phyloP scores from a whole-genome alignment of 2,797 vertebrate genomes.

The Thunnus albacares region DNA sequence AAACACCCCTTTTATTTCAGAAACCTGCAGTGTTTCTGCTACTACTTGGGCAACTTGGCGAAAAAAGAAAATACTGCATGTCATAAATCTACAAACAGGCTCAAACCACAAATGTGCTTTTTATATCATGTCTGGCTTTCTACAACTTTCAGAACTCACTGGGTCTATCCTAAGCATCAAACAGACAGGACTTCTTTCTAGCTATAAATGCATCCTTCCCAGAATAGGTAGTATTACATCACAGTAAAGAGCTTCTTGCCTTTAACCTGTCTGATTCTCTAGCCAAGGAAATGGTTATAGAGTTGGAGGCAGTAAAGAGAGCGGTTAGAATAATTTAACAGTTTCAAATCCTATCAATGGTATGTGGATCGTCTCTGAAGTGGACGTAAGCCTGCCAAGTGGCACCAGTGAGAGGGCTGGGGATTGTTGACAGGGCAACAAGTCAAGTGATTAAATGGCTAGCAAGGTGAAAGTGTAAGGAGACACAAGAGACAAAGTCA shows the following conservation, averaged over 20 bases:
- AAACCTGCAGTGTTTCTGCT: constrained; percentile 13
- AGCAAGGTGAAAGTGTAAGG: constrained; percentile 4
- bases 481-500: constrained; percentile 20
- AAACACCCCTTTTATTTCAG: constrained; percentile 14
- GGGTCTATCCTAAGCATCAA: constrained; percentile 19
- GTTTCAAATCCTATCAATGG: constrained; percentile 7
- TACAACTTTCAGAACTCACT: constrained; percentile 13
- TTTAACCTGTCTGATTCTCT: constrained; percentile 21
- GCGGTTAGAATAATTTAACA: background rate
- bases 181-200: background rate
- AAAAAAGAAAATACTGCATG: constrained; percentile 6
- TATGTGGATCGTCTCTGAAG: background rate
- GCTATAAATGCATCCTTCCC: constrained; percentile 33
- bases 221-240: constrained; percentile 36
- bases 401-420: background rate
- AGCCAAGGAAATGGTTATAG: background rate
- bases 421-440: constrained; percentile 11
- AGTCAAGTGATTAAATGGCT: constrained; percentile 19
- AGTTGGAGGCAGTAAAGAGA: background rate
- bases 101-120: constrained; percentile 23
- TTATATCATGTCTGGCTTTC: constrained; percentile 25
- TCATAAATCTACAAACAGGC: constrained; percentile 30
- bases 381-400: constrained; percentile 9
- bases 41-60: background rate
- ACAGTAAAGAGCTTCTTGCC: constrained; percentile 39